phyloP scores from a whole-genome alignment of 2,113 vertebrate genomes.

The Ibidorhyncha struthersii region DNA sequence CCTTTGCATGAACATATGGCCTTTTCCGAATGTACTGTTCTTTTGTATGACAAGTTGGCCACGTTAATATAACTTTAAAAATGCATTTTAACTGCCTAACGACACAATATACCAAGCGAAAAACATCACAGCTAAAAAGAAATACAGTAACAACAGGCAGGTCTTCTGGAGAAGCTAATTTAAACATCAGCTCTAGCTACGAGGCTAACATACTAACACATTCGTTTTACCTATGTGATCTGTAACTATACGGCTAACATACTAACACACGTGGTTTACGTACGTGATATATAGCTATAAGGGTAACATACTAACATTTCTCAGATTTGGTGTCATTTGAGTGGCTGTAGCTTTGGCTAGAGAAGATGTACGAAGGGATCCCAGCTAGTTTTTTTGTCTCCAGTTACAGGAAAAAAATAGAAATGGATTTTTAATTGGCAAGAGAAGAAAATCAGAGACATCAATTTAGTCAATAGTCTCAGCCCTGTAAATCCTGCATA shows the following conservation, averaged over 20 bases:
- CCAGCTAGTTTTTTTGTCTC: background rate
- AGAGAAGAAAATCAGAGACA: background rate
- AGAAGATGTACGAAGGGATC: background rate
- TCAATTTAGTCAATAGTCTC: background rate
- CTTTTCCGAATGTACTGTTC: background rate
- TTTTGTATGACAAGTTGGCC: background rate
- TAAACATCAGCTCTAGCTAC: background rate
- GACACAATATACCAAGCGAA: accelerated
- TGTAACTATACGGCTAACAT: background rate
- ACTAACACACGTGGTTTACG: background rate
- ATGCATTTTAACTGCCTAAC: background rate
- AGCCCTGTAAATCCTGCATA: background rate
- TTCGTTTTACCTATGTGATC: accelerated
- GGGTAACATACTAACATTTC: background rate
- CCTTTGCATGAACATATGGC: background rate
- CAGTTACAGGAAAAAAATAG: background rate
- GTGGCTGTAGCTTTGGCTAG: background rate
- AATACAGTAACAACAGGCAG: background rate
- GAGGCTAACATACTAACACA: background rate
- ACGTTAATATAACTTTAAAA: background rate
- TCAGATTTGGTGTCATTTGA: background rate
- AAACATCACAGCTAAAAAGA: accelerated
- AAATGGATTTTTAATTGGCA: background rate
- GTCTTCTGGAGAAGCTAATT: background rate
- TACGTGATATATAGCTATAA: background rate